Base-by-base conservation (phyloP, 2,888 invertebrate genomes). In the Drosophila pseudotakahashii region DNA sequence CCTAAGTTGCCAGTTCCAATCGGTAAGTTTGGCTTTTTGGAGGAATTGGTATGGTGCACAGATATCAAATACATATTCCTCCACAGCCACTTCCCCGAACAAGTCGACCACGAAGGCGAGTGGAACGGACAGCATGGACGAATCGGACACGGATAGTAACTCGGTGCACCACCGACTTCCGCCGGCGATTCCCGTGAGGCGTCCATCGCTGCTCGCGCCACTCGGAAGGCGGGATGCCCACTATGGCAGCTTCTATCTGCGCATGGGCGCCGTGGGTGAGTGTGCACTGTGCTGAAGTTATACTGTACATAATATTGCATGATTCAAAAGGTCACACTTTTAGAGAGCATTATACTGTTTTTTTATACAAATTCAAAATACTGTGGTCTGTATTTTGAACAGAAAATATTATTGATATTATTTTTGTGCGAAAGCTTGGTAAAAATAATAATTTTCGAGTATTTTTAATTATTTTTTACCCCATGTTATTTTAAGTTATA, bases 221-320 rank as follows among this genome's bases (percentile, higher is more conserved):
- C 91, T 94, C 47, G 94, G 94, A 2, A 93, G 93, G 62, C 93
- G 94, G 71, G 96, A 96, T 81, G 48, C 48, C 13, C 97, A 97
- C 91, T 97, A 97, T 88, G 98, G 98, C 54, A 97, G 97, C 92
- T 98, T 98, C 92, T 98, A 98, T 92, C 93, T 98, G 69, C 94
- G 98, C 79, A 97, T 98, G 96, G 98, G 98, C 19, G 98, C 98
- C 71, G 97, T 98, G 78, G 96, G 97, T 97, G 91, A 93, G 94
- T 92, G 14, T 34, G 11, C 7, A 32, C 47, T 16, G 30, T 32
- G 7, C 10, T 14, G 10, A 2, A 47, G 19, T 19, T 19, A 19
- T 19, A 19, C 19, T 3, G 2, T 19, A 19, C 19, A 19, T 3
- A 19, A 19, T 3, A 19, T 10, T 11, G 32, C 32, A 34, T 10